Percentiles rank a stretch among this genome's conserved stretches.
These are phyloP conservation scores for Megaceryle torquata DNA, from an alignment of 2,113 vertebrate species.

Conservation along the genomic window DNA sequence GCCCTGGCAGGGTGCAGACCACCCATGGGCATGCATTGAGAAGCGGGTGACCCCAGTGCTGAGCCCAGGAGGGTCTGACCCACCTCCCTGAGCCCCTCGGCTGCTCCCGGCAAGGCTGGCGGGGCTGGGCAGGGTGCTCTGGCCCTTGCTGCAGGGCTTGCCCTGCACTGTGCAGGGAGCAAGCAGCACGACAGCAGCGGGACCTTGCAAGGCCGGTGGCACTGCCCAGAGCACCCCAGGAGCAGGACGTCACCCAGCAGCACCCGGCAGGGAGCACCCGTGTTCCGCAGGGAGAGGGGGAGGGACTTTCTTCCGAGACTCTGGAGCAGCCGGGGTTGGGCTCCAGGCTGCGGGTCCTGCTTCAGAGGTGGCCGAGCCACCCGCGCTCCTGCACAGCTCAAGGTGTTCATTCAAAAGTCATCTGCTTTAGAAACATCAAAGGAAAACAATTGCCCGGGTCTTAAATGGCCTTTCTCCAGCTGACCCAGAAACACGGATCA, in stretches of 20 bases:
- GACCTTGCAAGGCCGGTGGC: neutral
- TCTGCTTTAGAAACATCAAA: conserved; percentile 15
- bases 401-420: neutral
- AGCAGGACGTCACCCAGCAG: neutral
- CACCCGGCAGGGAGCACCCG: neutral
- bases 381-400: neutral
- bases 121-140: neutral
- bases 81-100: neutral
- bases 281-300: neutral
- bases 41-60: neutral
- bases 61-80: neutral
- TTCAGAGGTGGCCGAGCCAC: neutral
- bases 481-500: conserved; percentile 58
- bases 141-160: neutral
- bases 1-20: conserved; percentile 24
- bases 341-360: neutral
- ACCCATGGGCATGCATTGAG: neutral
- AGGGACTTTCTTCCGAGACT: neutral
- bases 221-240: neutral
- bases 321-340: neutral
- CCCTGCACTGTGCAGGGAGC: neutral
- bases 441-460: neutral
- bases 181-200: neutral
- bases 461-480: conserved; percentile 9
- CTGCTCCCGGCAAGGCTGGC: neutral